phyloP scores from a whole-genome alignment of 2,888 invertebrate genomes.

The Cataglyphis cursor region DNA sequence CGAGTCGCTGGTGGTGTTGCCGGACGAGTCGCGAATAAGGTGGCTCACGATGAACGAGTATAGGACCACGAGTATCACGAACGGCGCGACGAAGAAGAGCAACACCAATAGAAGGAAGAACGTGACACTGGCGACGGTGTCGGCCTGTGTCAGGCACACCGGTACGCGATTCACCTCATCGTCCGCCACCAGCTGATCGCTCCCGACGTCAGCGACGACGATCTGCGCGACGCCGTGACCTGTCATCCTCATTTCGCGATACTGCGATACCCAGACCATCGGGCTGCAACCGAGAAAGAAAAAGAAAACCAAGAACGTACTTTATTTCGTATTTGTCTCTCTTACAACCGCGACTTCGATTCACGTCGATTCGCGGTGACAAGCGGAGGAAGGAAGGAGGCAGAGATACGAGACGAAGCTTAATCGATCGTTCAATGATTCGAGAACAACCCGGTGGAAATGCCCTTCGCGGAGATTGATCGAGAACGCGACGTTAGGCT shows the following conservation, averaged over 20 bases:
- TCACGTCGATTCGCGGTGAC: neutral
- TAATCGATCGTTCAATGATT: constrained; percentile 32
- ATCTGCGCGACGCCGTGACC: constrained; percentile 53
- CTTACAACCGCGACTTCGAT: neutral
- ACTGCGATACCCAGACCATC: constrained; percentile 87
- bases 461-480: neutral
- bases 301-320: constrained; percentile 7
- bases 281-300: constrained; percentile 90
- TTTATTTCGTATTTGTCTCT: constrained; percentile 11
- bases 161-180: constrained; percentile 87
- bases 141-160: constrained; percentile 93
- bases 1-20: constrained; percentile 91
- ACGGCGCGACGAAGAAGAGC: constrained; percentile 93
- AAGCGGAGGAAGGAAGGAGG: constrained; percentile 52
- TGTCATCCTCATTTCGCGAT: constrained; percentile 79
- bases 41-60: constrained; percentile 95
- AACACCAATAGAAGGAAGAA: constrained; percentile 93
- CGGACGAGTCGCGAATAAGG: constrained; percentile 90
- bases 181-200: constrained; percentile 82
- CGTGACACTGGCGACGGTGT: constrained; percentile 92
- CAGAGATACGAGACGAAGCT: constrained; percentile 40
- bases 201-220: constrained; percentile 19
- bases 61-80: constrained; percentile 92
- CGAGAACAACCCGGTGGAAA: neutral
- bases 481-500: constrained; percentile 2